Base-by-base conservation (phyloP, 2,797 vertebrate genomes). In the Paedocypris micromegethes region DNA sequence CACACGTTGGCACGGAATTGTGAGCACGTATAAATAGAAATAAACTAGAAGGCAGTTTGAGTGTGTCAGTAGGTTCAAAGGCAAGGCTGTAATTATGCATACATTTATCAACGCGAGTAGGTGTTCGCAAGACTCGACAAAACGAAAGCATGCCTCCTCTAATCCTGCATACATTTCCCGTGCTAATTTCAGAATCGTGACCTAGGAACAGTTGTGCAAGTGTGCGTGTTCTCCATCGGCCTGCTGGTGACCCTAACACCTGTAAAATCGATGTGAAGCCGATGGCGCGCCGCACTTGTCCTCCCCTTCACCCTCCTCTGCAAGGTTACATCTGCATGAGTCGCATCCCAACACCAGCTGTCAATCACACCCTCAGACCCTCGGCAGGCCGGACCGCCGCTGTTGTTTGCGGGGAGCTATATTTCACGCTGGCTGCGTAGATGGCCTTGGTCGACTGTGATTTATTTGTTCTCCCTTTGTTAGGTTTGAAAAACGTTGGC, bases 161-260 rank as follows among this genome's bases (percentile, higher is more conserved):
- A 23, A 23, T 23, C 23, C 23, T 23, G 23, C 23, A 23, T 1
- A 23, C 23, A 23, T 23, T 23, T 23, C 23, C 23, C 23, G 23
- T 23, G 23, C 23, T 23, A 23, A 23, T 23, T 23, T 23, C 23
- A 23, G 23, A 23, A 23, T 23, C 23, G 23, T 23, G 23, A 23
- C 23, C 23, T 23, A 23, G 23, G 23, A 0, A 9, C 23, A 46
- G 52, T 64, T 45, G 51, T 5, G 8, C 7, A 39, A 8, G 37
- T 48, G 23, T 47, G 39, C 61, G 51, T 62, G 38, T 49, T 37
- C 38, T 50, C 4, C 43, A 48, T 41, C 38, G 41, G 6, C 9
- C 40, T 40, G 8, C 6, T 39, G 3, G 3, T 5, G n/a, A 79
- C 77, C 81, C 60, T 70, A 59, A 70, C 59, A 81, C 53, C 59